Evolutionary conservation across 2,797 vertebrate genomes (phyloP).

Genomic region (Otolemur crassicaudatus): DNA sequence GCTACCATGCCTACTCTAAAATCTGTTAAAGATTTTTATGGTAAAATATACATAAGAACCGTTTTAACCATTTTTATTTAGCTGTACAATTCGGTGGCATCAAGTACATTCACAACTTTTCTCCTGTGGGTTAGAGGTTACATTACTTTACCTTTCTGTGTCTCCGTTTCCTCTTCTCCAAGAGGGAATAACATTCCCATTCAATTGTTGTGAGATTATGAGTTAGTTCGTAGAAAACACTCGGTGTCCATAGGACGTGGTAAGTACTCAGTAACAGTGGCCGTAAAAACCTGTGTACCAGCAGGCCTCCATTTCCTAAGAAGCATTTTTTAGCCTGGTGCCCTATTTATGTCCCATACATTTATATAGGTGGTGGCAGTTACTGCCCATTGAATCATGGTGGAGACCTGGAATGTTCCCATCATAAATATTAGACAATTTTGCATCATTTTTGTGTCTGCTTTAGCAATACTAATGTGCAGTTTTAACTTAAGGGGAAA

Average conservation of each 20-base stretch:
- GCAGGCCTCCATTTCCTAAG: not conserved
- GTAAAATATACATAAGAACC: not conserved
- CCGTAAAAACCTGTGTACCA: not conserved
- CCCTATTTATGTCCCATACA: not conserved
- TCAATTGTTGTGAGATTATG: not conserved
- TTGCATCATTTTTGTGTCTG: not conserved
- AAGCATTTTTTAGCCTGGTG: not conserved
- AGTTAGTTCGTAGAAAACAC: not conserved
- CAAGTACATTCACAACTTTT: not conserved
- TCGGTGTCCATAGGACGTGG: not conserved
- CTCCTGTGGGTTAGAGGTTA: not conserved
- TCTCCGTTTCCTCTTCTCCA: not conserved
- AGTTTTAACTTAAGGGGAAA: not conserved
- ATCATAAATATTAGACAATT: not conserved
- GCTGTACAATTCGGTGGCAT: not conserved
- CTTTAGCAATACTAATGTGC: not conserved
- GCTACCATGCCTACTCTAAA: not conserved
- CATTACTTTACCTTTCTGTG: not conserved
- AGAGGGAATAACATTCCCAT: not conserved
- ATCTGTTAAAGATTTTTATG: not conserved
- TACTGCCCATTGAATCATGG: not conserved
- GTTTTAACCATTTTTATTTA: conserved; percentile 21
- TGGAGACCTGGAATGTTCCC: not conserved
- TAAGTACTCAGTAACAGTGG: not conserved
- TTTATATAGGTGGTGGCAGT: not conserved